Evolutionary conservation across 1,140 invertebrate species (phyloP).

Genomic region (Heliconius himera): DNA sequence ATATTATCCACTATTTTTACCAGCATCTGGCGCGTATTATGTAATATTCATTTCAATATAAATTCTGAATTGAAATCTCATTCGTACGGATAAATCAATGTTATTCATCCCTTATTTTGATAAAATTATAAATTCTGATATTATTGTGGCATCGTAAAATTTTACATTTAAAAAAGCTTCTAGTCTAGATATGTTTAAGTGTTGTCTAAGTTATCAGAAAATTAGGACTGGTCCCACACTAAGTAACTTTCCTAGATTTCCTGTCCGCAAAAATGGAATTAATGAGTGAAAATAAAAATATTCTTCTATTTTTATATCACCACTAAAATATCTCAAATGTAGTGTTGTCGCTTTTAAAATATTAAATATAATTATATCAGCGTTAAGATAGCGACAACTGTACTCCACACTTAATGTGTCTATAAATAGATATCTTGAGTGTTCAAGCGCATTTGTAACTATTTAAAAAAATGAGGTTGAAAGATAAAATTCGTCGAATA

Average conservation of each 20-base stretch:
- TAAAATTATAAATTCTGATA: background rate
- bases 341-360: constrained; percentile 14
- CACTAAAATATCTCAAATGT: background rate
- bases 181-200: too few species aligned
- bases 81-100: background rate
- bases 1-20: constrained; percentile 13
- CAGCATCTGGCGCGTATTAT: background rate
- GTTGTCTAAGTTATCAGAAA: background rate
- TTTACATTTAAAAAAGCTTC: too few species aligned
- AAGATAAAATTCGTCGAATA: too few species aligned
- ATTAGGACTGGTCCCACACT: background rate
- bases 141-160: background rate
- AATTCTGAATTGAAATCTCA: background rate
- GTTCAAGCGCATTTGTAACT: constrained; percentile 5
- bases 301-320: constrained; percentile 2
- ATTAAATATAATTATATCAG: constrained; percentile 15
- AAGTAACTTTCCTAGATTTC: background rate
- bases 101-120: background rate
- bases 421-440: constrained; percentile 13
- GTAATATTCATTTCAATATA: background rate
- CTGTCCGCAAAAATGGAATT: background rate
- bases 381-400: constrained; percentile 20
- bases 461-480: background rate
- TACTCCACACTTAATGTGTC: constrained; percentile 1
- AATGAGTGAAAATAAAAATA: background rate